A percentile compares a stretch with the other conserved stretches of the same genome.
Conservation (phyloP, 2,888 invertebrate species). For the Chrysina gloriosa region DNA sequence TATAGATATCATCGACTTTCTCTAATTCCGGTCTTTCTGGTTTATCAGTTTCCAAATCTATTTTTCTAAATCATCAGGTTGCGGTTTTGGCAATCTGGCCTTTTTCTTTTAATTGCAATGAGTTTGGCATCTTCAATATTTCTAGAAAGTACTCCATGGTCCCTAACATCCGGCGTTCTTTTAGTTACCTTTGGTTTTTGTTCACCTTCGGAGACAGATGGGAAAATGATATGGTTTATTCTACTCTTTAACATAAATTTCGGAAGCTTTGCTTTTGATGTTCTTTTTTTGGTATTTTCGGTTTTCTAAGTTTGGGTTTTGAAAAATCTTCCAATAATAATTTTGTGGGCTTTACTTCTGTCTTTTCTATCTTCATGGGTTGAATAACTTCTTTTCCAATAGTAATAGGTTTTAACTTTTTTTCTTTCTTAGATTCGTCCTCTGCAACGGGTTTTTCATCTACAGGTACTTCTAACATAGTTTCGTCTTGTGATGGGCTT, state of each 20-base stretch:
- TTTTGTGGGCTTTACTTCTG: constrained; percentile 71
- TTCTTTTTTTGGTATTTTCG: constrained; percentile 57
- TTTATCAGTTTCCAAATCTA: constrained; percentile 63
- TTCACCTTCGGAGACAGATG: constrained; percentile 58
- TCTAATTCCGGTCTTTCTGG: constrained; percentile 61
- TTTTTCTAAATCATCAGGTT: constrained; percentile 62
- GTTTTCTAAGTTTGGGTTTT: constrained; percentile 73
- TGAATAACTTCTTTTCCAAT: constrained; percentile 55
- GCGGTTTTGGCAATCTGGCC: constrained; percentile 60
- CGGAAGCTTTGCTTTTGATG: constrained; percentile 65
- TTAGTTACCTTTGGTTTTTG: constrained; percentile 58
- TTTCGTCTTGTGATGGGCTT: constrained; percentile 47
- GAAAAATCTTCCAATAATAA: constrained; percentile 73
- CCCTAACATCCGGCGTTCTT: constrained; percentile 59
- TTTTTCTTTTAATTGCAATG: constrained; percentile 59
- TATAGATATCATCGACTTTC: constrained; percentile 59
- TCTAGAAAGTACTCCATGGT: constrained; percentile 65
- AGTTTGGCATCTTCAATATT: constrained; percentile 66
- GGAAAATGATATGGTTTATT: constrained; percentile 69
- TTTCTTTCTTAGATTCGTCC: constrained; percentile 48
- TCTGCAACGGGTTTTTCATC: constrained; percentile 48
- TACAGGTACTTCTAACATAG: constrained; percentile 44
- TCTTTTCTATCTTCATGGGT: constrained; percentile 72
- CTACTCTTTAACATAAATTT: constrained; percentile 78
- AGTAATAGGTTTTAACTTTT: constrained; percentile 51